Percentiles rank a stretch among this genome's conserved stretches.
Conservation (phyloP, 2,113 vertebrate species). For the Hemibagrus wyckioides region DNA sequence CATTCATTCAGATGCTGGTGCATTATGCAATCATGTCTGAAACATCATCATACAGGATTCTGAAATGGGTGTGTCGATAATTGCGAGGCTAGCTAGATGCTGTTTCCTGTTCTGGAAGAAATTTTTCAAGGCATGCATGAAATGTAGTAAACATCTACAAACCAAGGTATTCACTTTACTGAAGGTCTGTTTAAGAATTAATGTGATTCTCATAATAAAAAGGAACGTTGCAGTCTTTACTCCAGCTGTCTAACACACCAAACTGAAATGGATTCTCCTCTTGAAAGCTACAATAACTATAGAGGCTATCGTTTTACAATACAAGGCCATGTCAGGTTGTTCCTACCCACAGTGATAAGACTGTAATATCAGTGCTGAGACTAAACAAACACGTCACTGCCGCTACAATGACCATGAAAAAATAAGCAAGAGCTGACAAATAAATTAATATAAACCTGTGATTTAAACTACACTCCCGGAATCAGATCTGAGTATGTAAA, state of each 20-base stretch:
- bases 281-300: neutral
- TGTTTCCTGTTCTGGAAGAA: neutral
- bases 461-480: too few relatives aligned
- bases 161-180: neutral
- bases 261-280: neutral
- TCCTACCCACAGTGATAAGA: neutral
- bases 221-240: neutral
- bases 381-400: neutral
- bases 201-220: neutral
- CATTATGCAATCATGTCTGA: conserved; percentile 10
- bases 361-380: neutral
- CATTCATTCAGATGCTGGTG: neutral
- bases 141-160: neutral
- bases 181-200: neutral
- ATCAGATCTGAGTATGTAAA: too few relatives aligned
- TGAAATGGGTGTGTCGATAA: conserved; percentile 4
- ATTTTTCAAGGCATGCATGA: neutral
- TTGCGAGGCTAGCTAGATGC: neutral
- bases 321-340: neutral
- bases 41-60: neutral
- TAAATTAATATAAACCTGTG: too few relatives aligned
- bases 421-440: too few relatives aligned
- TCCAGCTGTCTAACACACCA: neutral
- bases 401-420: neutral
- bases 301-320: neutral